Evolutionary conservation across 2,888 invertebrate species (phyloP), one percentile per base, ranked within the genome.

Genomic region (Lordiphosa fenestrarum): DNA sequence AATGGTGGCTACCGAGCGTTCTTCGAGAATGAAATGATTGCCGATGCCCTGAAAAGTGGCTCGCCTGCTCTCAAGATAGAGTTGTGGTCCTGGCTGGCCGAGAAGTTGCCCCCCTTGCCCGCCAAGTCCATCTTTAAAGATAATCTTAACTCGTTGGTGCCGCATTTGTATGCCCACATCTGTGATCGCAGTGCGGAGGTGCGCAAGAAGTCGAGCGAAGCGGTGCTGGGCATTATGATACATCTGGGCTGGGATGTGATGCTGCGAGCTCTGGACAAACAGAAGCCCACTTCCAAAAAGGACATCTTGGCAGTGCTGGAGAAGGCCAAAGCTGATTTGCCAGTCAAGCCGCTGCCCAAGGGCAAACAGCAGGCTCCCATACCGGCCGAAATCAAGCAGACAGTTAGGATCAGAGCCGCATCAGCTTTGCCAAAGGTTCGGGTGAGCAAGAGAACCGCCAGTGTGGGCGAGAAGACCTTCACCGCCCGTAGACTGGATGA

Each of bases 111-210:
- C 0, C 66, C 92, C 6, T 25, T 94, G 76, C 91, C 94, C 1
- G 78, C 85, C 0, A 95, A 95, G 86, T 92, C 94, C 6, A 92
- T 96, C 75, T 92, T 94, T 0, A 95, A 94, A 82, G 95, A 96
- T 69, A 98, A 98, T 89, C 89, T 98, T 1, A 88, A 92, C 0
- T 96, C 93, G 2, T 95, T 96, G 89, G 90, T 98, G 57, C 94
- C 95, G 0, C 91, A 92, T 71, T 89, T 98, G 51, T 96, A 93
- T 89, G 91, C 93, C 36, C 95, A 96, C 83, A 89, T 98, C 59
- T 98, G 97, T 87, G 98, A 98, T 90, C 92, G 98, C 53, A 96
- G 94, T 86, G 95, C 93, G 0, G 98, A 98, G 71, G 98, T 98
- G 3, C 92, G 98, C 9, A 96, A 96, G 87, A 95, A 95, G 82